Evolutionary conservation across 2,113 vertebrate genomes (phyloP), one percentile per base, ranked within the genome.

Genomic region (Gracilinanus agilis): DNA sequence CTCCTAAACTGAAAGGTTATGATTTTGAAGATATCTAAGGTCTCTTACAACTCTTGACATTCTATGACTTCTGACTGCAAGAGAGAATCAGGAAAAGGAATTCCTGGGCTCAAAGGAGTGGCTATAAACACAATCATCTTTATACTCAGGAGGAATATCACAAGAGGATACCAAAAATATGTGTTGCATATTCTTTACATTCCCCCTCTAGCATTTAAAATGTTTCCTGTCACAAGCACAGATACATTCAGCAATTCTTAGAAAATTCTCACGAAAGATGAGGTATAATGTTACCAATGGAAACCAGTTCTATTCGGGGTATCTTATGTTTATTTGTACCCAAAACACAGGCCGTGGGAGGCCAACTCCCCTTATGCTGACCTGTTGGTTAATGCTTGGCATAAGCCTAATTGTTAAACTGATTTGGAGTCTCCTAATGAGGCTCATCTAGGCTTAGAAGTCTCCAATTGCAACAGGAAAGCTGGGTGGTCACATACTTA

Each of bases 361-460:
- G 91, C 16, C 54, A 29, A 54, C 44, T 89, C 91, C 9, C n/a
- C 3, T 54, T n/a, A 16, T 61, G 44, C 23, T 19, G 55, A 75
- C 24, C 88, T 91, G 56, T 90, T 90, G 23, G 55, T 54, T 94
- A 92, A 96, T 44, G 24, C 10, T 13, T 53, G 16, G 24, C 25
- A 61, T 75, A 54, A 25, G 23, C 53, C 29, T 83, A 54, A 92
- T 94, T 75, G 29, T 89, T 53, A 92, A 92, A 40, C 21, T 34
- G 44, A 24, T 54, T 58, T 44, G 29, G 83, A 88, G 89, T 90
- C 54, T 49, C 89, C 91, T 92, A 94, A 91, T 44, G 21, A 67
- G 54, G 40, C 88, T 92, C 56, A 88, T 88, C 1, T 16, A 90
- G 89, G 44, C 19, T 24, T 90, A 25, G 40, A 93, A 89, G 44